Evolutionary conservation across 1,140 invertebrate genomes (phyloP).

Genomic region (Zaprionus davidi): DNA sequence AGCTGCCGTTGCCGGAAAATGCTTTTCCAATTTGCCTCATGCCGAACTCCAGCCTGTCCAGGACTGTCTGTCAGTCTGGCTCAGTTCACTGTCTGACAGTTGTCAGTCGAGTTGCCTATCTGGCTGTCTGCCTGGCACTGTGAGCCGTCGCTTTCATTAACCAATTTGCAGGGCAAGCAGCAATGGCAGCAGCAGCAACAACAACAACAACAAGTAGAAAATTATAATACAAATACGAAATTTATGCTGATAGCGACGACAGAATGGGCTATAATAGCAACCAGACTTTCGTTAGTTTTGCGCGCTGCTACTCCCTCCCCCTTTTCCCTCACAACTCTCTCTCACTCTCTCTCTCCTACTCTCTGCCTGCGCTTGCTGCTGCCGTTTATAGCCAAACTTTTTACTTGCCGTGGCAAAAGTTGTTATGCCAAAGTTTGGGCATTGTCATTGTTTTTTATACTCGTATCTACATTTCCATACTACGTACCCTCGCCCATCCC

Average conservation of each 20-base stretch:
- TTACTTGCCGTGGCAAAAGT: slow-evolving; percentile 47
- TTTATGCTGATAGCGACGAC: slow-evolving; percentile 71
- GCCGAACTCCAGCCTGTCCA: slow-evolving; percentile 10
- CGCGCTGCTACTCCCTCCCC: not conserved
- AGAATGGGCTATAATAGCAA: slow-evolving; percentile 57
- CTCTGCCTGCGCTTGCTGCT: not conserved
- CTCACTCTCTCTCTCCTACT: not conserved
- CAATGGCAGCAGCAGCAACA: slow-evolving; percentile 5
- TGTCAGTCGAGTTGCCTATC: not conserved
- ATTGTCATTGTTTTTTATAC: slow-evolving; percentile 55
- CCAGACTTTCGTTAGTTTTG: slow-evolving; percentile 46
- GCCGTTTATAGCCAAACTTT: slow-evolving; percentile 47
- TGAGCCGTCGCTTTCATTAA: slow-evolving; percentile 59
- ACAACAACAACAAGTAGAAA: slow-evolving; percentile 36
- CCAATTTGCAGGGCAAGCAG: slow-evolving; percentile 54
- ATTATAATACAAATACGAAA: slow-evolving; percentile 82
- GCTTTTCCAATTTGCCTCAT: slow-evolving; percentile 64
- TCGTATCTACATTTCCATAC: slow-evolving; percentile 35
- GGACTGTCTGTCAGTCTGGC: slow-evolving; percentile 18
- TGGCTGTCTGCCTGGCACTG: slow-evolving; percentile 8
- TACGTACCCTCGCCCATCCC: not conserved
- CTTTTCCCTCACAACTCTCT: not conserved
- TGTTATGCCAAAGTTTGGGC: slow-evolving; percentile 53
- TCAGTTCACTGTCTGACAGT: slow-evolving; percentile 10
- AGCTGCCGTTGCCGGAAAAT: slow-evolving; percentile 41